A percentile compares a stretch with the other conserved stretches of the same genome.
These are phyloP conservation scores for Novumbra hubbsi DNA, from an alignment of 2,797 vertebrate genomes.

Conservation along the genomic window DNA sequence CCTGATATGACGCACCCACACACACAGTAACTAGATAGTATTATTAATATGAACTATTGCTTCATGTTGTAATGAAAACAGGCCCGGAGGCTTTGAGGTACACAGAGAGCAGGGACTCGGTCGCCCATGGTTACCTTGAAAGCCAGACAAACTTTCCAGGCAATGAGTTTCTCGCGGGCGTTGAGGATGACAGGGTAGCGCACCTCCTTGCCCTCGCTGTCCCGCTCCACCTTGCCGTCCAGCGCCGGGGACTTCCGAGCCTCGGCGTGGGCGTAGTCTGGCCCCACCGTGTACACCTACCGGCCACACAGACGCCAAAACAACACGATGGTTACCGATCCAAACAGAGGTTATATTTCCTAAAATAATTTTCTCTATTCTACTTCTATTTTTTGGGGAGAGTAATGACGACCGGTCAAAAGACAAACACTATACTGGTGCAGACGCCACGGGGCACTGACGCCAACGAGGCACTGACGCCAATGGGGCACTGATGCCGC, in stretches of 20 bases:
- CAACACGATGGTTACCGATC: background rate
- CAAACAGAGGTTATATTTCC: background rate
- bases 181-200: constrained; percentile 88
- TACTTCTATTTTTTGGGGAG: background rate
- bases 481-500: too few relatives aligned
- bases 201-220: constrained; percentile 90
- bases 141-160: constrained; percentile 90
- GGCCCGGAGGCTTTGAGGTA: too few relatives aligned
- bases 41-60: too few relatives aligned
- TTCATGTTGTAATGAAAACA: too few relatives aligned
- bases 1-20: too few relatives aligned
- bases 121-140: constrained; percentile 78
- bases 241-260: constrained; percentile 87
- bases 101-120: too few relatives aligned
- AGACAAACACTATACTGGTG: background rate
- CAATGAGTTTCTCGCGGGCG: constrained; percentile 86
- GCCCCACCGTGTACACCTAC: constrained; percentile 88
- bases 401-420: background rate
- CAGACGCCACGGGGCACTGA: too few relatives aligned
- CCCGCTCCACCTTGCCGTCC: constrained; percentile 87
- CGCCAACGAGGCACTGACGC: too few relatives aligned
- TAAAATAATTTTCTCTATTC: background rate
- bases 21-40: too few relatives aligned
- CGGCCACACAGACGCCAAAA: background rate
- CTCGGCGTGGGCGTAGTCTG: constrained; percentile 88